Conservation (phyloP, 2,113 vertebrate species). For the Leucoraja erinaceus region DNA sequence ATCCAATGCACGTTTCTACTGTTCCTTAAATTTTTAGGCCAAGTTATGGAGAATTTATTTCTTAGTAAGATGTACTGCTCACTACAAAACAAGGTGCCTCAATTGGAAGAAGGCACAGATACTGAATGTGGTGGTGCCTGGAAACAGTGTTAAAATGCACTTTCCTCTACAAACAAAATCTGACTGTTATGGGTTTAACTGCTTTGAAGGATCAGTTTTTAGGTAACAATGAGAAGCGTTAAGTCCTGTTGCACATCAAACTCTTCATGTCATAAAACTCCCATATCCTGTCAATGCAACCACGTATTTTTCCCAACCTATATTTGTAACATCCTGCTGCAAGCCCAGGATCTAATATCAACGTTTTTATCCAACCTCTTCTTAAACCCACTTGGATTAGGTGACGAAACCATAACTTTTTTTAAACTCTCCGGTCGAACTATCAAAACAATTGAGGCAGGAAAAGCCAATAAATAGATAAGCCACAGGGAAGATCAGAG, state of each 20-base stretch:
- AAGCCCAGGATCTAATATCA: background rate
- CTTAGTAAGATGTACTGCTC: background rate
- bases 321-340: background rate
- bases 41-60: background rate
- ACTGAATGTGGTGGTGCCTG: background rate
- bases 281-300: background rate
- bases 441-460: slow-evolving; percentile 26
- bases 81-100: background rate
- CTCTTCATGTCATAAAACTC: background rate
- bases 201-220: background rate
- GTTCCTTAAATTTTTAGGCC: background rate
- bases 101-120: background rate
- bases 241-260: background rate
- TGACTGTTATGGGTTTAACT: background rate
- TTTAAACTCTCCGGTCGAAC: background rate
- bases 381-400: background rate
- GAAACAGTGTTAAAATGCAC: background rate
- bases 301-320: background rate
- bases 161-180: background rate
- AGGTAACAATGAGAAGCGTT: background rate
- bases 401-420: background rate
- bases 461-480: background rate
- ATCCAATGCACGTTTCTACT: background rate
- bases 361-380: background rate
- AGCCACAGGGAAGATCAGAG: slow-evolving; percentile 19